A percentile compares a stretch with the other conserved stretches of the same genome.
Evolutionary conservation across 2,888 invertebrate genomes (phyloP).

Genomic region (Trichopria drosophilae): DNA sequence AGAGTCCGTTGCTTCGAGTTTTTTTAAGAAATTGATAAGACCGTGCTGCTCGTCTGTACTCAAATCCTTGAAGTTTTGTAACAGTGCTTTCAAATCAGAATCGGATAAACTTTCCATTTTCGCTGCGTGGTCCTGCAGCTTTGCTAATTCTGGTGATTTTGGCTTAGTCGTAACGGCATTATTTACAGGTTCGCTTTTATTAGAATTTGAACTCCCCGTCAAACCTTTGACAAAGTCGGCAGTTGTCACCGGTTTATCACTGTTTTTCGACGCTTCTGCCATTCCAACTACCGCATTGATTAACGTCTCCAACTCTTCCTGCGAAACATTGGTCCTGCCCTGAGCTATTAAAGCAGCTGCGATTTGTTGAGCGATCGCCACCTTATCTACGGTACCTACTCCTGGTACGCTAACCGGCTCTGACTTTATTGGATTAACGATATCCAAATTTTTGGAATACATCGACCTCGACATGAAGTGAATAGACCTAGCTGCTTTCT

Average conservation of each 20-base stretch:
- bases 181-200: conserved; percentile 25
- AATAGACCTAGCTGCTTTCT: conserved; percentile 42
- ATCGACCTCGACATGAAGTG: conserved; percentile 39
- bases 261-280: conserved; percentile 65
- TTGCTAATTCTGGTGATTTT: conserved; percentile 19
- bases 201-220: conserved; percentile 31
- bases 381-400: conserved; percentile 75
- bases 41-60: conserved; percentile 81
- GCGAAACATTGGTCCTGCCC: conserved; percentile 79
- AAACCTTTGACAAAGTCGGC: conserved; percentile 60
- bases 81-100: conserved; percentile 75
- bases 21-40: conserved; percentile 79
- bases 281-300: conserved; percentile 78
- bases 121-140: conserved; percentile 54
- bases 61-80: conserved; percentile 81
- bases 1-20: conserved; percentile 76
- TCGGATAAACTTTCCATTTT: conserved; percentile 78
- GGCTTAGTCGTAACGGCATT: conserved; percentile 3
- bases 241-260: conserved; percentile 61
- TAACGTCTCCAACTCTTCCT: conserved; percentile 76
- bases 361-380: conserved; percentile 79
- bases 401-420: conserved; percentile 68
- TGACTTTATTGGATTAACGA: conserved; percentile 45
- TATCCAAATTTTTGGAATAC: conserved; percentile 42
- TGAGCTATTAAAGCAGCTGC: conserved; percentile 78